phyloP scores from a whole-genome alignment of 30 jellyfish, hydroid and myxozoan genomes.

The Pelagia noctiluca region DNA sequence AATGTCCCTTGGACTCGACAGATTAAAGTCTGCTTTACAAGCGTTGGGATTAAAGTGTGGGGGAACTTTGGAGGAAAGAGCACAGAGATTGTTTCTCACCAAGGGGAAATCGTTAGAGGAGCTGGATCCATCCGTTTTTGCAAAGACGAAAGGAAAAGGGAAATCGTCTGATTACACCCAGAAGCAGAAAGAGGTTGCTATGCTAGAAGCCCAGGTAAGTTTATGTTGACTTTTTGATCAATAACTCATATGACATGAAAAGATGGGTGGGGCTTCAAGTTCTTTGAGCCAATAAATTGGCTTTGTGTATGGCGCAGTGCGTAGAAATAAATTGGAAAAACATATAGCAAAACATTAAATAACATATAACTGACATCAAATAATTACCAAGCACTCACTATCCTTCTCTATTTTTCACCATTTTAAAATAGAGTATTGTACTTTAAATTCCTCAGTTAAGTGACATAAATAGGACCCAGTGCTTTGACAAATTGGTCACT shows the following conservation, averaged over 20 bases:
- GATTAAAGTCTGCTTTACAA: slow-evolving; percentile 89
- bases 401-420: slow-evolving; percentile 18
- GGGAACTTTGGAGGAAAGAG: slow-evolving; percentile 94
- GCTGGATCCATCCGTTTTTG: slow-evolving; percentile 80
- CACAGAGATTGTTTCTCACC: slow-evolving; percentile 84
- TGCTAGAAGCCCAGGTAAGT: slow-evolving; percentile 88
- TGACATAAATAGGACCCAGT: too few relatives aligned
- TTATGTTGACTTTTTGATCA: background rate
- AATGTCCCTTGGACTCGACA: slow-evolving; percentile 95
- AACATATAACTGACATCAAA: too few relatives aligned
- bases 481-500: too few relatives aligned
- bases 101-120: slow-evolving; percentile 79
- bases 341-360: too few relatives aligned
- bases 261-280: too few relatives aligned
- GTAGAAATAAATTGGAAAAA: too few relatives aligned
- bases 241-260: too few relatives aligned
- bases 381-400: background rate
- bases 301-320: too few relatives aligned
- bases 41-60: slow-evolving; percentile 94
- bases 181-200: slow-evolving; percentile 89
- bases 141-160: slow-evolving; percentile 87
- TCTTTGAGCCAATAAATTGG: too few relatives aligned
- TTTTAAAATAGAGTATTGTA: too few relatives aligned
- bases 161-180: slow-evolving; percentile 67
- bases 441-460: too few relatives aligned